phyloP scores from a whole-genome alignment of 2,797 vertebrate species.

The Anableps anableps region DNA sequence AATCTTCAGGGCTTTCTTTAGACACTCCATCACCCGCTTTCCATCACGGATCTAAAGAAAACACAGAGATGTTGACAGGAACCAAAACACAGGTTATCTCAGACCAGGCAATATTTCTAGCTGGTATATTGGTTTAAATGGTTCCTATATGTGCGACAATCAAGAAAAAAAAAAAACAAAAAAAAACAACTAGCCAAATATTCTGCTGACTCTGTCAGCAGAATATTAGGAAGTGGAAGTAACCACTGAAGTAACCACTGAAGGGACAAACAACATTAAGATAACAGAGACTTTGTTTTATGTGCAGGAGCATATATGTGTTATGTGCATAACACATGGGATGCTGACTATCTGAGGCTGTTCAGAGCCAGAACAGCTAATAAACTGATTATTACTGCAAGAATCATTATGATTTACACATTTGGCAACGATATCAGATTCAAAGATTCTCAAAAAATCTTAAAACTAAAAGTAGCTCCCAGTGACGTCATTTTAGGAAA shows the following conservation, averaged over 20 bases:
- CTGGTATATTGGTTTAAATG: not conserved
- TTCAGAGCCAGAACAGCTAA: not conserved
- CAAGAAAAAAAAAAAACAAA: not conserved
- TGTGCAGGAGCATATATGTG: not conserved
- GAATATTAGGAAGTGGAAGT: no score
- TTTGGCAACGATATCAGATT: not conserved
- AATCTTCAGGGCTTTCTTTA: constrained; percentile 98
- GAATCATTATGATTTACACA: not conserved
- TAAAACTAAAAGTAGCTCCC: no score
- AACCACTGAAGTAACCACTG: not conserved
- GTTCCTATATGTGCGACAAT: not conserved
- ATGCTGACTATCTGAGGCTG: not conserved
- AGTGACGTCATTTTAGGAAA: not conserved
- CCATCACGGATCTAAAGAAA: constrained; percentile 92
- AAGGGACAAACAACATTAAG: not conserved
- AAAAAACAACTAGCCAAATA: not conserved
- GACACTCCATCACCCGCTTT: constrained; percentile 97
- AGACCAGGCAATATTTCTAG: not conserved
- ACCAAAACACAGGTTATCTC: not conserved
- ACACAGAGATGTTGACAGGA: not conserved
- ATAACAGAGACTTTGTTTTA: not conserved
- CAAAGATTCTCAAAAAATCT: not conserved
- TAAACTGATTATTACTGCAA: not conserved
- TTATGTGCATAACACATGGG: no score
- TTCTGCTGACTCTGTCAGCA: not conserved